These are phyloP conservation scores for Drosophila limbata DNA, from an alignment of 2,888 invertebrate species.

Conservation along the genomic window DNA sequence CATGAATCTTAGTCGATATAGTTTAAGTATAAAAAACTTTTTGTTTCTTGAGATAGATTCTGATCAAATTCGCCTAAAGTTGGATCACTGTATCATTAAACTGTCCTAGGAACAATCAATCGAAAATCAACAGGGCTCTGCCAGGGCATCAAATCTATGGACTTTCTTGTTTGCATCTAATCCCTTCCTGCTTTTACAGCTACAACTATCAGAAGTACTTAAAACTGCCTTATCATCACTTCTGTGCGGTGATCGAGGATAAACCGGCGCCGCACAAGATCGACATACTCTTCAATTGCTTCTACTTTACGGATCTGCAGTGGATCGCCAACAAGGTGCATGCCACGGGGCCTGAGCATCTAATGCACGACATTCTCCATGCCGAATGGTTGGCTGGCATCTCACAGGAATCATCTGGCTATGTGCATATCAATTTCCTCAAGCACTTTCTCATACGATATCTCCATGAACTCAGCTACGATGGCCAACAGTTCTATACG, in stretches of 20 bases:
- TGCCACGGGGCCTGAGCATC: conserved; percentile 90
- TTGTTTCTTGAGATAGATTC: too few species aligned
- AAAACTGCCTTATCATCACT: conserved; percentile 92
- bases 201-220: conserved; percentile 93
- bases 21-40: too few species aligned
- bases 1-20: too few species aligned
- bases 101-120: too few species aligned
- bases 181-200: conserved; percentile 85
- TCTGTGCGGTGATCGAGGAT: conserved; percentile 84
- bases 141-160: too few species aligned
- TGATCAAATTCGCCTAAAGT: too few species aligned
- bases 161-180: background rate
- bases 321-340: conserved; percentile 94
- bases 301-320: conserved; percentile 90
- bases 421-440: conserved; percentile 83
- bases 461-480: conserved; percentile 91
- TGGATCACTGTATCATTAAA: too few species aligned
- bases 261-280: conserved; percentile 83
- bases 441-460: conserved; percentile 90
- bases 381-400: conserved; percentile 73
- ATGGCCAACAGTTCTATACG: conserved; percentile 93
- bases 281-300: conserved; percentile 88
- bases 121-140: too few species aligned
- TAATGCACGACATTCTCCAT: conserved; percentile 91
- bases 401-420: conserved; percentile 64